Percentiles rank a stretch among this genome's conserved stretches.
Conservation (phyloP, 1,140 invertebrate species). For the Subanguina moxae region DNA sequence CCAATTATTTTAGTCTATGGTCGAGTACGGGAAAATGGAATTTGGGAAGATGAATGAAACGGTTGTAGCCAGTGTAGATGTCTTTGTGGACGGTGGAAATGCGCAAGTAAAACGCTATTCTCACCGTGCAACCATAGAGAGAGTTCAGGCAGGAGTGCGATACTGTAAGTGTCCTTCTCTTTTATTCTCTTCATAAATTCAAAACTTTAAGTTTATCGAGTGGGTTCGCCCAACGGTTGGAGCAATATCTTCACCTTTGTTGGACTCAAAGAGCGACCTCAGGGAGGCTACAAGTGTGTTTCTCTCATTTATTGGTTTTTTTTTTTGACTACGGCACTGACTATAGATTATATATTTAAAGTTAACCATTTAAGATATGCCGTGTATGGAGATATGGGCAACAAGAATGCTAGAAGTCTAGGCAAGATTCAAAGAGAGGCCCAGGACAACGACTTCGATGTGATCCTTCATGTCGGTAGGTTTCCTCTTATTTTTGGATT, state of each 20-base stretch:
- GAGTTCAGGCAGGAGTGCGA: constrained; percentile 30
- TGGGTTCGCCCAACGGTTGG: constrained; percentile 57
- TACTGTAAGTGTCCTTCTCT: constrained; percentile 21
- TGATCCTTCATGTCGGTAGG: constrained; percentile 63
- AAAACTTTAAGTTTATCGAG: constrained; percentile 41
- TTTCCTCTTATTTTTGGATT: neutral
- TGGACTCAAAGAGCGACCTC: constrained; percentile 51
- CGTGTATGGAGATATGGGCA: constrained; percentile 65
- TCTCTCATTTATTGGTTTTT: too few relatives aligned
- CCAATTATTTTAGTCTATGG: constrained; percentile 9
- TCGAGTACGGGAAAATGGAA: constrained; percentile 28
- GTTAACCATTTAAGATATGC: constrained; percentile 53
- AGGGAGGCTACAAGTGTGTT: constrained; percentile 60
- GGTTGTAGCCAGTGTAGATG: constrained; percentile 23
- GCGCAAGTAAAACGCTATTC: constrained; percentile 28
- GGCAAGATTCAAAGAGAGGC: constrained; percentile 61
- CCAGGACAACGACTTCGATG: constrained; percentile 62
- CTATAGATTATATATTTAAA: constrained; percentile 4
- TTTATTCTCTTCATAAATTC: neutral
- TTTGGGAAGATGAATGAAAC: constrained; percentile 8
- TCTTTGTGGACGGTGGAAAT: constrained; percentile 33
- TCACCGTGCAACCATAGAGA: constrained; percentile 33
- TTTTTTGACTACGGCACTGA: too few relatives aligned
- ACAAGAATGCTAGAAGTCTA: constrained; percentile 63
- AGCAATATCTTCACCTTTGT: constrained; percentile 61